Conservation (phyloP, 37 sponge, comb jelly and placozoan genomes). For the Agelas oroides region DNA sequence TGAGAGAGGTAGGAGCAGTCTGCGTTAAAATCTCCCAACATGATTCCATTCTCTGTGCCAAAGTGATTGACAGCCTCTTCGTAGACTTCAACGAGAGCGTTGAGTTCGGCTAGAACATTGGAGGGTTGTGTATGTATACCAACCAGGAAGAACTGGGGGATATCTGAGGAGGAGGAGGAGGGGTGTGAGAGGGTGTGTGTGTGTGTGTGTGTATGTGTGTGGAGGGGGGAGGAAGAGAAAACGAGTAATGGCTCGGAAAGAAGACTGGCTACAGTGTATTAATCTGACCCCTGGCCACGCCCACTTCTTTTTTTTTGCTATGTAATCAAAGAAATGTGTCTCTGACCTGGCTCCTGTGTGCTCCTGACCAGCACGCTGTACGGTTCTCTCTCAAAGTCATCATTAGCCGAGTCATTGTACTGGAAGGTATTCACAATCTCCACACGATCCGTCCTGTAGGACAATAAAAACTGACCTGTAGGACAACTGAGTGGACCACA, state of each 20-base stretch:
- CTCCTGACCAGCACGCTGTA: slow-evolving; percentile 31
- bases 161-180: slow-evolving; percentile 7
- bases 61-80: slow-evolving; percentile 27
- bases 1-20: slow-evolving; percentile 68
- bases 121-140: slow-evolving; percentile 76
- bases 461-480: background rate
- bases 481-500: too few relatives aligned
- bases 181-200: slow-evolving; percentile 15
- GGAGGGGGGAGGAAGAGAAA: too few relatives aligned
- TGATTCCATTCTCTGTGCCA: slow-evolving; percentile 31
- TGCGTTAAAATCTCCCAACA: slow-evolving; percentile 95
- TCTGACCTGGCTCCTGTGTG: too few relatives aligned
- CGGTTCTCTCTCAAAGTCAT: slow-evolving; percentile 82
- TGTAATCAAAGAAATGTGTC: too few relatives aligned
- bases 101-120: slow-evolving; percentile 67
- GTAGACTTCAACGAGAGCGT: slow-evolving; percentile 78
- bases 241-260: too few relatives aligned
- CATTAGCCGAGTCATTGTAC: slow-evolving; percentile 61
- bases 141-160: slow-evolving; percentile 76
- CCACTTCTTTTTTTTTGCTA: background rate
- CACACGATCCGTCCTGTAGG: slow-evolving; percentile 6
- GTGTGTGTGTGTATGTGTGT: too few relatives aligned
- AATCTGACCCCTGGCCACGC: background rate
- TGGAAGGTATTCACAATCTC: slow-evolving; percentile 55
- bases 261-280: too few relatives aligned